Evolutionary conservation across 1,140 invertebrate species (phyloP).

Genomic region (Halotydeus destructor): DNA sequence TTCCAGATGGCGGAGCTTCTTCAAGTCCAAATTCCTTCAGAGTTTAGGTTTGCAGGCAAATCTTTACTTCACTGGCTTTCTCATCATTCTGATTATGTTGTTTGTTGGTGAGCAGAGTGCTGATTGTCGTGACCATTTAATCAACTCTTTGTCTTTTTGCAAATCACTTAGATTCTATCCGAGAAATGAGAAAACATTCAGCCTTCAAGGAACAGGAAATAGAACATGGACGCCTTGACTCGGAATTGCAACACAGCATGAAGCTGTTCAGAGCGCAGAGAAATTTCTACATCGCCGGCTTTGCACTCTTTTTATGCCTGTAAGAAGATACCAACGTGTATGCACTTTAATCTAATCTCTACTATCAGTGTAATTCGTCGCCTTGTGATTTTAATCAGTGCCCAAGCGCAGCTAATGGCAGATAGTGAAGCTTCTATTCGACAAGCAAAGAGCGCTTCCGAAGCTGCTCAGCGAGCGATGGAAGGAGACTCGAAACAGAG

Average conservation of each 20-base stretch:
- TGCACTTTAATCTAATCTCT: slow-evolving; percentile 6
- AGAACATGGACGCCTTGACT: slow-evolving; percentile 43
- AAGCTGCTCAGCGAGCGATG: slow-evolving; percentile 35
- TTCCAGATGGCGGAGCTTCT: slow-evolving; percentile 82
- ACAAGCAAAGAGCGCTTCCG: slow-evolving; percentile 70
- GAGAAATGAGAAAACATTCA: slow-evolving; percentile 88
- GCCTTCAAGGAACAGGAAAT: slow-evolving; percentile 23
- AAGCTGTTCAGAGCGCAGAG: slow-evolving; percentile 85
- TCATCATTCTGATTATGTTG: slow-evolving; percentile 59
- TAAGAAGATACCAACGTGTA: too few species aligned
- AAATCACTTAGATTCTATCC: slow-evolving; percentile 56
- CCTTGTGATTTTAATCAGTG: slow-evolving; percentile 54
- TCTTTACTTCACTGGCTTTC: slow-evolving; percentile 62
- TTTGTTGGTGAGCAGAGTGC: too few species aligned
- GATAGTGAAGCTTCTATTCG: slow-evolving; percentile 67
- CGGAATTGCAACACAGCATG: slow-evolving; percentile 81
- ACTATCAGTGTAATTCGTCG: slow-evolving; percentile 50
- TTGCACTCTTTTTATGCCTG: slow-evolving; percentile 58
- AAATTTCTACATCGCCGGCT: slow-evolving; percentile 98
- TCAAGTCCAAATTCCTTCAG: slow-evolving; percentile 72
- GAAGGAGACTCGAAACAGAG: slow-evolving; percentile 5
- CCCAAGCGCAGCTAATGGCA: slow-evolving; percentile 56
- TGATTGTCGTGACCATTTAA: too few species aligned
- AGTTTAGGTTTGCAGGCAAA: slow-evolving; percentile 56
- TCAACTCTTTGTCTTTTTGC: slow-evolving; percentile 11